Percentiles rank a stretch among this genome's conserved stretches.
Evolutionary conservation across 2,113 vertebrate species (phyloP).

Genomic region (Megaceryle torquata): DNA sequence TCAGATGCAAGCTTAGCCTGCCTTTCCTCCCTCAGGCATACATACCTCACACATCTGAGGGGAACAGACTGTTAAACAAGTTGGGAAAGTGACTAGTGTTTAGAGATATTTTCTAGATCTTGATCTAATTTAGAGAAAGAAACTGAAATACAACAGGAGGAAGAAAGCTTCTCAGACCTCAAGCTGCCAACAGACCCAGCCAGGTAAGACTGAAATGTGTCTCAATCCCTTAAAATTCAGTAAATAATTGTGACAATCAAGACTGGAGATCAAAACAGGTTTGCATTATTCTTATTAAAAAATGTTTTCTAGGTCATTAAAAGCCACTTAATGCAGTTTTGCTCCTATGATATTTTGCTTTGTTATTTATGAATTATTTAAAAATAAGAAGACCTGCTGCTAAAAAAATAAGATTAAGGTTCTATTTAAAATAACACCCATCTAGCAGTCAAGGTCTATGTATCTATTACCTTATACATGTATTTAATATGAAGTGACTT

Average conservation of each 20-base stretch:
- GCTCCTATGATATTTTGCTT: not conserved
- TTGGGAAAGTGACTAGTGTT: not conserved
- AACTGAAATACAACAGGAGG: not conserved
- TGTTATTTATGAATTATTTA: not conserved
- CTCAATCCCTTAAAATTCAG: not conserved
- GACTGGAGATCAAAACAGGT: not conserved
- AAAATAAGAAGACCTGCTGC: too few relatives aligned
- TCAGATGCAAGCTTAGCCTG: not conserved
- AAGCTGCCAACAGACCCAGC: not conserved
- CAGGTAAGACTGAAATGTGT: not conserved
- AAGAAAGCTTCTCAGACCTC: not conserved
- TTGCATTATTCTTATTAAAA: not conserved
- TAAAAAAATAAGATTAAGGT: not conserved
- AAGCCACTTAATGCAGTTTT: not conserved
- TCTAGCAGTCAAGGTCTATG: not conserved
- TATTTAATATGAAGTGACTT: conserved; percentile 50
- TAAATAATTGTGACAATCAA: not conserved
- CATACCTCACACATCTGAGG: not conserved
- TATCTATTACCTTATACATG: not conserved
- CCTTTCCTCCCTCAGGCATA: not conserved
- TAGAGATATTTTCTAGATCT: not conserved
- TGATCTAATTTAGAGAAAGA: not conserved
- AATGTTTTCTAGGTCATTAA: not conserved
- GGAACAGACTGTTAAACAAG: not conserved
- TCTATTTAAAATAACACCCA: not conserved